Base-by-base conservation (phyloP, 2,797 vertebrate species). In the Scomberomorus guttatus region DNA sequence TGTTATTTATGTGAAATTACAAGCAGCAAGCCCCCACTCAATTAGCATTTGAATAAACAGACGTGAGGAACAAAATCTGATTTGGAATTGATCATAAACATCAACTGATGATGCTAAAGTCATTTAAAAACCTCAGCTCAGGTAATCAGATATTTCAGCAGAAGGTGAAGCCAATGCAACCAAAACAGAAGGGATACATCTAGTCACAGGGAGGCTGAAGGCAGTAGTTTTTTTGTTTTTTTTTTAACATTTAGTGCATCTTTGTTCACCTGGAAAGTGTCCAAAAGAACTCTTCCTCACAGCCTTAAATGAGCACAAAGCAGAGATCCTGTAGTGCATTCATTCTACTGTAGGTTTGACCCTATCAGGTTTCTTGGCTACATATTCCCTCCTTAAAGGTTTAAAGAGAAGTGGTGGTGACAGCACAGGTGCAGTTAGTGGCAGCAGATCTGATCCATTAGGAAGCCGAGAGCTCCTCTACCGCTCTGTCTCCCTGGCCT, bases 371-470 rank as follows among this genome's bases (percentile, higher is more conserved):
- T 72, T 68, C 55, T 72, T 72, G 73, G 71, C 77, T 22, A 24
- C 64, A 58, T 74, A 42, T 78, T 81, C 46, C 37, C 64, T 61
- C 29, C 50, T 83, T 75, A 75, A 72, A 75, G 61, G 25, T 85
- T 83, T 86, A 69, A 82, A 62, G 56, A 67, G 46, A 77, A 82
- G 66, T 64, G 57, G 66, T 34, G 55, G 69, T 75, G 82, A 84
- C 72, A 77, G 76, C 63, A 73, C 51, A 83, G 75, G 81, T 73
- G 80, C 79, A 58, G 59, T 70, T 54, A 57, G 63, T 74, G 56
- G 73, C 55, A 84, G 66, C 54, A 86, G 60, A 79, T 81, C 59
- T 66, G 72, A 87, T 90, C 64, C 61, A 84, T 79, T 75, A 74
- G 60, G 42, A 76, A 68, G 25, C 52, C 24, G 39, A 48, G n/a